Evolutionary conservation across 1,140 invertebrate species (phyloP).

Genomic region (Hetaerina americana): DNA sequence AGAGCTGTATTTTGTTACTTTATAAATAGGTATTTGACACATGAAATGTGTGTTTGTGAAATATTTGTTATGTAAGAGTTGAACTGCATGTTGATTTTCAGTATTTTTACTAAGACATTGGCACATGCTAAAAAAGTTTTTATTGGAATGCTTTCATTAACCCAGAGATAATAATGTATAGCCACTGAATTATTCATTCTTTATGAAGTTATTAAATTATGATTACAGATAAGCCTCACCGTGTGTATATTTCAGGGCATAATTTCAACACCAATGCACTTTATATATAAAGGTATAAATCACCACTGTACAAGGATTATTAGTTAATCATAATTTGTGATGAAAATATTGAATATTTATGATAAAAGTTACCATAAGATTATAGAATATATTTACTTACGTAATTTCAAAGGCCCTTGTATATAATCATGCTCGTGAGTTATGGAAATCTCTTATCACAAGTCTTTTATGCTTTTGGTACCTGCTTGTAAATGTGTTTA

Average conservation of each 20-base stretch:
- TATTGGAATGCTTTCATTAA: not conserved
- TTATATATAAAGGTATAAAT: not conserved
- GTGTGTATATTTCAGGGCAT: not conserved
- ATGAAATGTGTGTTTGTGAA: not conserved
- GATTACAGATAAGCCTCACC: not conserved
- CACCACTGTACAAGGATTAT: not conserved
- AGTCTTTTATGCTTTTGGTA: not conserved
- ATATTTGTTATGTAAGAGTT: not conserved
- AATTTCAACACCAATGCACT: not conserved
- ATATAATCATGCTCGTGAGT: not conserved
- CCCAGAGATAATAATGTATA: not conserved
- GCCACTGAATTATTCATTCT: too few relatives aligned
- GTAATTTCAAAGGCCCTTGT: not conserved
- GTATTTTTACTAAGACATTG: not conserved
- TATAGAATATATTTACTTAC: not conserved
- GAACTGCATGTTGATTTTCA: not conserved
- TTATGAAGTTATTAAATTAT: not conserved
- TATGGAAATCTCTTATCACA: not conserved
- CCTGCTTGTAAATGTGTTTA: not conserved
- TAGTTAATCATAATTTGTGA: not conserved
- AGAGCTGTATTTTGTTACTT: not conserved
- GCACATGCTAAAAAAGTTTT: not conserved
- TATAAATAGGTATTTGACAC: not conserved
- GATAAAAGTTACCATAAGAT: not conserved
- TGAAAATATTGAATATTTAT: not conserved